Conservation (phyloP, 2,888 invertebrate species). For the Shargacucullia verbasci region DNA sequence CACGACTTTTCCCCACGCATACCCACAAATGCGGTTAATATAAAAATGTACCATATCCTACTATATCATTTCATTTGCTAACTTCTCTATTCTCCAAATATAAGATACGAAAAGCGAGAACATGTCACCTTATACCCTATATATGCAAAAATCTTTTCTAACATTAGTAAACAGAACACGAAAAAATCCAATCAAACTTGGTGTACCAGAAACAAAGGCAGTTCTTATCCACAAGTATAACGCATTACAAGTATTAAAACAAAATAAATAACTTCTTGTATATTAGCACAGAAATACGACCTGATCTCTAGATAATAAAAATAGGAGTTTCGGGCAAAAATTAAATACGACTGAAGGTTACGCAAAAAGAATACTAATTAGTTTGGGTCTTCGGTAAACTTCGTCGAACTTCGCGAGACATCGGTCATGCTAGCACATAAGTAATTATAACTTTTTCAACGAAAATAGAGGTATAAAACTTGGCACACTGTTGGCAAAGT, state of each 20-base stretch:
- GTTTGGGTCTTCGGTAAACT: constrained; percentile 27
- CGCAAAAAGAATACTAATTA: constrained; percentile 43
- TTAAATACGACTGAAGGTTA: constrained; percentile 16
- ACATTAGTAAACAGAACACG: neutral
- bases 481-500: constrained; percentile 10
- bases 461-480: constrained; percentile 13
- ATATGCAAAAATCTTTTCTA: too few species aligned
- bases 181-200: neutral
- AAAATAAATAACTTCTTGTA: constrained; percentile 3
- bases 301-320: constrained; percentile 27
- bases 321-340: constrained; percentile 23
- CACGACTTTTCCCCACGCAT: too few species aligned
- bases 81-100: neutral
- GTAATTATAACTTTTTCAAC: constrained; percentile 43
- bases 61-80: constrained; percentile 4
- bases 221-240: neutral
- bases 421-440: constrained; percentile 30
- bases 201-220: neutral
- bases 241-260: neutral
- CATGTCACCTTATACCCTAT: constrained; percentile 21
- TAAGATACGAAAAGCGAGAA: constrained; percentile 10
- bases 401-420: constrained; percentile 12
- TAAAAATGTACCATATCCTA: neutral
- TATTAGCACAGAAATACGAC: constrained; percentile 16
- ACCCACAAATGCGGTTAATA: too few species aligned